Evolutionary conservation across 2,113 vertebrate species (phyloP), one percentile per base, ranked within the genome.

Genomic region (Oplegnathus fasciatus): DNA sequence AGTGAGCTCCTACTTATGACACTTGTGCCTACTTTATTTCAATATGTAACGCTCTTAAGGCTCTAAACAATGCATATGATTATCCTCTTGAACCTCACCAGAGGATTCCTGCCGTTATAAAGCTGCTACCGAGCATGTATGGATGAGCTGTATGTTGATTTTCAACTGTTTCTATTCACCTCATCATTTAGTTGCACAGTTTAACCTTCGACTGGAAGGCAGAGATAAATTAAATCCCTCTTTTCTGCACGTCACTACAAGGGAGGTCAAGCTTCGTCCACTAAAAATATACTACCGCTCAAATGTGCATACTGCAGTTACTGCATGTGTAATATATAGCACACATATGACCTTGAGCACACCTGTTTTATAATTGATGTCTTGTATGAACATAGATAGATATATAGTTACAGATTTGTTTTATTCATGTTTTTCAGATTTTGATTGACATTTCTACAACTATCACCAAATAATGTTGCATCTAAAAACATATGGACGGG

Each of bases 11-110:
- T 32, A 58, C 52, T 62, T 69, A 1, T 4, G 52, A 57, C 62
- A 71, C 48, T 37, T 57, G 30, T 75, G 48, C 71, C 66, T 55
- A 34, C 37, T 79, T 82, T 42, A 67, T 54, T 20, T 82, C 50
- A 44, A 65, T 62, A 44, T 68, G 18, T 55, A 76, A 82, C 42
- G 60, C 65, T 58, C 57, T 30, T 11, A 52, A 81, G 44, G 15
- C 26, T 82, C 3, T 0, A 70, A 80, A 85, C 22, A 77, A 44
- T 54, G 32, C 80, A 60, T 15, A 37, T 1, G 62, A 2, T 37
- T 54, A 66, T 30, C 17, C 48, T 26, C 32, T 30, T 32, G 48
- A 57, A 78, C 26, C 37, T 61, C 58, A 79, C 26, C 28, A 60
- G 34, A 82, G 34, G 54, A 73, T 78, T 62, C 24, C 54, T 67